These are phyloP conservation scores for Oreochromis niloticus DNA, from an alignment of 2,113 vertebrate genomes.

Conservation along the genomic window DNA sequence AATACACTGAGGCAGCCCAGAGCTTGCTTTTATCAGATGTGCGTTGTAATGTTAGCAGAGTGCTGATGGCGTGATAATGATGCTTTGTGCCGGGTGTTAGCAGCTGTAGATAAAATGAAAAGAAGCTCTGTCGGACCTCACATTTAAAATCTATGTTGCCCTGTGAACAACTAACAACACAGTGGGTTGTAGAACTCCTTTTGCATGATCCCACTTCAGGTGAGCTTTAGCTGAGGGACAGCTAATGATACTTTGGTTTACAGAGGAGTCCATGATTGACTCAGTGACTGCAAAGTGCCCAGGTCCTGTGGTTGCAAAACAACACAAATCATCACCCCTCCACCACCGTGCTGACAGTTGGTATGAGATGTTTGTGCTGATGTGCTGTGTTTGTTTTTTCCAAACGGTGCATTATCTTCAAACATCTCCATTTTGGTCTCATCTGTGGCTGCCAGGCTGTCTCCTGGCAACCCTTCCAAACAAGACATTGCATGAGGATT, in stretches of 20 bases:
- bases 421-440: background rate
- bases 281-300: background rate
- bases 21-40: background rate
- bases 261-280: background rate
- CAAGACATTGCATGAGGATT: background rate
- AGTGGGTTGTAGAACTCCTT: background rate
- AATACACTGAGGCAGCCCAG: background rate
- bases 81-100: background rate
- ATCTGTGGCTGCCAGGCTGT: background rate
- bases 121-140: background rate
- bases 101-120: background rate
- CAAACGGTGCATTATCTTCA: background rate
- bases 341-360: background rate
- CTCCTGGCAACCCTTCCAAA: background rate
- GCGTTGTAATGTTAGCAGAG: background rate
- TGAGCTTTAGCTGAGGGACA: background rate
- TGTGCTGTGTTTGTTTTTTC: background rate
- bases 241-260: fast-evolving
- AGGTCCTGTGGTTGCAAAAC: background rate
- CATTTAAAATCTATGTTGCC: background rate
- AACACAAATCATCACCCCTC: background rate
- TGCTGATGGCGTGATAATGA: background rate
- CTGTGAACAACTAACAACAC: background rate
- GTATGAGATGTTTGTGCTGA: background rate
- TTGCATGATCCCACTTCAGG: background rate